Percentiles rank a stretch among this genome's conserved stretches.
Evolutionary conservation across 1,140 invertebrate species (phyloP).

Genomic region (Oncopeltus fasciatus): DNA sequence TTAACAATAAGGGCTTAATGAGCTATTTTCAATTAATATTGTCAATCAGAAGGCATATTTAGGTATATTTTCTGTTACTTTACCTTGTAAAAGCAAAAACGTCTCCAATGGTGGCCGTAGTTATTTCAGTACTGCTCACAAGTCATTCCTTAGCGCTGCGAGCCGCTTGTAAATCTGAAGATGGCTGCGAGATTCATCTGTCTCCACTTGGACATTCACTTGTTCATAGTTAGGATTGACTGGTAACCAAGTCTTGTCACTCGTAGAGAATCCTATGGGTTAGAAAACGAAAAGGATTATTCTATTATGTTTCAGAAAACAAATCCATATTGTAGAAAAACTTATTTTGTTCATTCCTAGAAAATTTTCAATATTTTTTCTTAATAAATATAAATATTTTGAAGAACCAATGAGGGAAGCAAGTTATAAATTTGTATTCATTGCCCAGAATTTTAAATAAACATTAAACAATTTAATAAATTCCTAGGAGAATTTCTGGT

Average conservation of each 20-base stretch:
- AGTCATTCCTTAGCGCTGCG: constrained; percentile 28
- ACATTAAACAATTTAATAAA: neutral
- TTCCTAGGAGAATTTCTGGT: too few relatives aligned
- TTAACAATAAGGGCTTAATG: too few relatives aligned
- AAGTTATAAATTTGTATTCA: neutral
- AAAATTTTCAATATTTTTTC: neutral
- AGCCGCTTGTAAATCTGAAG: constrained; percentile 23
- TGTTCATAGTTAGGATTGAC: constrained; percentile 36
- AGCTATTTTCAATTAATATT: too few relatives aligned
- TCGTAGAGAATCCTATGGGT: constrained; percentile 49
- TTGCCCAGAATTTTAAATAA: neutral
- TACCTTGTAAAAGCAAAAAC: constrained; percentile 7
- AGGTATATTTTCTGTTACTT: too few relatives aligned
- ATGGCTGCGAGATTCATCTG: constrained; percentile 19
- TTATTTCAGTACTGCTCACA: neutral
- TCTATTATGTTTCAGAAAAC: too few relatives aligned
- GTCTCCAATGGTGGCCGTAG: neutral
- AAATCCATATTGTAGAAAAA: too few relatives aligned
- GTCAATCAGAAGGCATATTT: too few relatives aligned
- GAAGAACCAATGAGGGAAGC: neutral
- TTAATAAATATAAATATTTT: neutral
- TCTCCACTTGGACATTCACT: constrained; percentile 30
- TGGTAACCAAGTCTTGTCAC: constrained; percentile 49
- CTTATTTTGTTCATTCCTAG: neutral
- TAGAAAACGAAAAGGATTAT: too few relatives aligned